These are phyloP conservation scores for Lycocerus yunnanus DNA, from an alignment of 2,888 invertebrate genomes.

Conservation along the genomic window DNA sequence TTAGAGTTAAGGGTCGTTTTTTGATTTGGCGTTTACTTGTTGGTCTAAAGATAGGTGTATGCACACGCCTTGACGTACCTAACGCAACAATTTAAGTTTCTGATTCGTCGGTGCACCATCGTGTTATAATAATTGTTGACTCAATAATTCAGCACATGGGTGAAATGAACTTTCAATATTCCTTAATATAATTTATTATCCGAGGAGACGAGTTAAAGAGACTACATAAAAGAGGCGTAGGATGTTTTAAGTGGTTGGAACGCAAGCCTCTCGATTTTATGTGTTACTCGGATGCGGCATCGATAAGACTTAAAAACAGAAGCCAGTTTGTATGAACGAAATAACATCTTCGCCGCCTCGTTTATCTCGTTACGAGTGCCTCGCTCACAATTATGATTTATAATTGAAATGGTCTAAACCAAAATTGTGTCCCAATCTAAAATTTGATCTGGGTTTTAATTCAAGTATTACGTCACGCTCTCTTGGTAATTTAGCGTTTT, in stretches of 20 bases:
- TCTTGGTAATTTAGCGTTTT: not conserved
- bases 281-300: not conserved
- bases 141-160: not conserved
- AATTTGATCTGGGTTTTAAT: not conserved
- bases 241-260: not conserved
- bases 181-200: not conserved
- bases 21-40: too few relatives aligned
- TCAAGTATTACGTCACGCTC: not conserved
- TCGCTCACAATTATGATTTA: constrained; percentile 3
- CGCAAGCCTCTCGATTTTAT: not conserved
- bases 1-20: too few relatives aligned
- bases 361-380: not conserved
- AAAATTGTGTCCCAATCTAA: not conserved
- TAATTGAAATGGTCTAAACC: not conserved
- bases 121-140: too few relatives aligned
- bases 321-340: not conserved
- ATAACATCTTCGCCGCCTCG: not conserved
- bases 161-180: not conserved
- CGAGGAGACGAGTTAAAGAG: not conserved
- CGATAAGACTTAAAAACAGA: not conserved
- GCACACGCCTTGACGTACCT: too few relatives aligned
- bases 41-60: too few relatives aligned
- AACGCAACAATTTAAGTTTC: too few relatives aligned
- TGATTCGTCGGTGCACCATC: too few relatives aligned
- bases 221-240: not conserved